Evolutionary conservation across 2,113 vertebrate species (phyloP), one percentile per base, ranked within the genome.

Genomic region (Ascaphus truei): DNA sequence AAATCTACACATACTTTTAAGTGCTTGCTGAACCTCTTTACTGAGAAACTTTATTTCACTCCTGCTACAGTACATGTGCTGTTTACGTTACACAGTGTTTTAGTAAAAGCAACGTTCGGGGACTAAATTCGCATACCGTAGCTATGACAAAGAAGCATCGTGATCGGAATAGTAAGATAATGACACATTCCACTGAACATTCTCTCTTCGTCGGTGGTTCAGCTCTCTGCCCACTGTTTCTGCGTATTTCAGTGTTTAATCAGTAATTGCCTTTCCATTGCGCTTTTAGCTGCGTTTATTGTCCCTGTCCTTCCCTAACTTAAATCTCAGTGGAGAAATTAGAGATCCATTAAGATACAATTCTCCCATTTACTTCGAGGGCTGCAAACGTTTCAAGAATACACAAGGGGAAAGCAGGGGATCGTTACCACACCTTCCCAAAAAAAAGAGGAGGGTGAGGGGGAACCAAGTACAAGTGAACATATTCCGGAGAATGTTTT

Each of bases 251-350:
- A 67, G 72, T 15, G 25, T 37, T 74, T 43, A 18, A 5, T 18
- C 64, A 43, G 53, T 68, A 66, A 82, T 76, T 72, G 36, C 56
- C 47, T 59, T 50, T 15, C 25, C 78, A 61, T 59, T 45, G 36
- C 51, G 52, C 1, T 55, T 77, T 75, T 29, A 2, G 11, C 30
- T 20, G 62, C 51, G 13, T 72, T 75, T 56, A 34, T 71, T 62
- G 52, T 23, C 68, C n/a, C 12, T 2, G 31, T 51, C 22, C 62
- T n/a, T 48, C 9, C 73, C 77, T 77, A 47, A 53, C 22, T 20
- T 27, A 68, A 80, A 75, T 74, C 68, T 2, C 1, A 51, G 26
- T 6, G 62, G 76, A 43, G 2, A 26, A 26, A 74, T 61, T 61
- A 20, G 66, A 57, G n/a, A 69, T 72, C 16, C 10, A 26, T 26